Evolutionary conservation across 2,797 vertebrate genomes (phyloP).

Genomic region (Oreortyx pictus): DNA sequence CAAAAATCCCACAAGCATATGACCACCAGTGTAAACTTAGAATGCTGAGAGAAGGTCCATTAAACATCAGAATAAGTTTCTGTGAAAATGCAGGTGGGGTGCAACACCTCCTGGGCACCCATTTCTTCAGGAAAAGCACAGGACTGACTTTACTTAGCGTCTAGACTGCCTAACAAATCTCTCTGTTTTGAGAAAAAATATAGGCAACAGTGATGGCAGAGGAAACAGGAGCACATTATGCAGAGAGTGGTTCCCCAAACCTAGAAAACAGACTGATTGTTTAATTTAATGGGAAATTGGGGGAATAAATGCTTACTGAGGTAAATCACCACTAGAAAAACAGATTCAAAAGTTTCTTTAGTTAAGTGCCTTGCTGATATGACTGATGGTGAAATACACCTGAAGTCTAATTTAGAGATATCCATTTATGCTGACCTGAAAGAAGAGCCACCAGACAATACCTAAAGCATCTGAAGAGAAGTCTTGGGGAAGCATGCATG

Average conservation of each 20-base stretch:
- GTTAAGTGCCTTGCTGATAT: neutral
- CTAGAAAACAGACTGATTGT: constrained; percentile 20
- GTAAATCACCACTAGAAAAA: constrained; percentile 31
- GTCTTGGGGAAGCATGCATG: neutral
- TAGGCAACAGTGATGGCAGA: neutral
- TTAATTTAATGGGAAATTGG: constrained; percentile 45
- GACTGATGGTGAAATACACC: neutral
- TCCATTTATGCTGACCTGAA: neutral
- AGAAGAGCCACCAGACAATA: neutral
- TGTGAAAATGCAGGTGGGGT: neutral
- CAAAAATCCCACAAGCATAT: neutral
- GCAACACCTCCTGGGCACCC: neutral
- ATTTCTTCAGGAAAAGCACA: neutral
- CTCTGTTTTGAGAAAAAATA: neutral
- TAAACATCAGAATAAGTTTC: neutral
- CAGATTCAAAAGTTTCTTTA: constrained; percentile 8
- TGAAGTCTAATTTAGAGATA: neutral
- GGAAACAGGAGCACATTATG: neutral
- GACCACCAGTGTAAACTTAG: neutral
- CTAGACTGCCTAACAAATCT: neutral
- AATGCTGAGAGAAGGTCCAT: neutral
- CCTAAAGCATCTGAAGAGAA: neutral
- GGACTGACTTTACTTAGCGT: neutral
- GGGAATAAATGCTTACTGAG: constrained; percentile 14
- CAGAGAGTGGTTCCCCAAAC: constrained; percentile 12